Evolutionary conservation across 2,888 invertebrate genomes (phyloP), one percentile per base, ranked within the genome.

Genomic region (Cryptosula pallasiana): DNA sequence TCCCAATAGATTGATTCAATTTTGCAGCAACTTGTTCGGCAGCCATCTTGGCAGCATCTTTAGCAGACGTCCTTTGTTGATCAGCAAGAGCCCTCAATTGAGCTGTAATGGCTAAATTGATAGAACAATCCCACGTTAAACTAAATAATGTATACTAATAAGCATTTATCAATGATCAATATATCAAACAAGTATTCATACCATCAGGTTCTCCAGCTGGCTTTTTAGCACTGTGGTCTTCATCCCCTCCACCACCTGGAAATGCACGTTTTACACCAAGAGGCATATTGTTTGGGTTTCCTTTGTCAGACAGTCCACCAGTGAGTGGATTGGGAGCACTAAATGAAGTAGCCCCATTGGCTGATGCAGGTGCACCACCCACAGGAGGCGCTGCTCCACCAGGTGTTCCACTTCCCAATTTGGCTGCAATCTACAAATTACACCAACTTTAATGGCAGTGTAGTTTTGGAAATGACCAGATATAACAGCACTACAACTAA

Each of bases 11-110:
- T 27, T 54, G 70, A 29, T 70, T 70, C 5, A 70, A 45, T 36
- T 70, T 70, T 16, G 70, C 70, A 36, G 70, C 70, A 1, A 70
- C 70, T 76, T 86, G 84, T 82, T 81, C 90, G 74, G 86, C 86
- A 74, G 85, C 85, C 55, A 83, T 54, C 25, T 36, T 54, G 23
- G 70, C 70, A 25, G 80, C 78, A 73, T 76, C 77, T 16, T 74
- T 69, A n/a, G 75, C 74, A 27, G 71, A 71, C 5, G 71, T 58
- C 29, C 70, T 70, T 36, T 70, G 70, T 29, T 70, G 70, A 23
- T 70, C 70, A 23, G 70, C 70, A 3, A 70, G 25, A 9, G 70
- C 70, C 45, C 70, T 23, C 20, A 70, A 45, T 23, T 70, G 70
- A 36, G 70, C 36, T 2, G 45, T 54, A 27, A 70, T 70, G 25